phyloP scores from a whole-genome alignment of 2,888 invertebrate genomes.

The Rhyacophila evoluta region DNA sequence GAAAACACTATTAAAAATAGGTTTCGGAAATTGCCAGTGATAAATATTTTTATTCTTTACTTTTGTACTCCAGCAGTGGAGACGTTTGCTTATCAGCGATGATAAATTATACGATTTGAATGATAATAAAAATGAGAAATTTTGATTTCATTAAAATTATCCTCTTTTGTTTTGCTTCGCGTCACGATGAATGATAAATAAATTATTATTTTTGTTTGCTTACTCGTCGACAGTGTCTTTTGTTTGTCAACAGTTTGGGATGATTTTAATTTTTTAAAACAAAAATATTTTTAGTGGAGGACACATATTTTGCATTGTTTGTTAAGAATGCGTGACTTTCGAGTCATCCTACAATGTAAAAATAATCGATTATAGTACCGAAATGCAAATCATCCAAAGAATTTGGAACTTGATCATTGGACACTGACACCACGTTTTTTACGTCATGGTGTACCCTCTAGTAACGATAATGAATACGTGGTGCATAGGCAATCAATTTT shows the following conservation, averaged over 20 bases:
- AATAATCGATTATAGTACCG: background rate
- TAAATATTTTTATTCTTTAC: constrained; percentile 37
- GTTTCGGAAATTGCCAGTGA: constrained; percentile 42
- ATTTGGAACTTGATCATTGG: too few relatives aligned
- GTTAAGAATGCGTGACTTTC: too few relatives aligned
- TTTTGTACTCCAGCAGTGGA: background rate
- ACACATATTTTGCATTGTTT: too few relatives aligned
- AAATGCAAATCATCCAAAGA: too few relatives aligned
- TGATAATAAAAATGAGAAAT: constrained; percentile 40
- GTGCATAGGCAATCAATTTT: too few relatives aligned
- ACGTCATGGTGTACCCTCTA: too few relatives aligned
- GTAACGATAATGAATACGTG: too few relatives aligned
- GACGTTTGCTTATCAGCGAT: background rate
- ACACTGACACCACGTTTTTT: too few relatives aligned
- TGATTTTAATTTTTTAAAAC: background rate
- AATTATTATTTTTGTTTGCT: background rate
- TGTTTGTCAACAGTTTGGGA: background rate
- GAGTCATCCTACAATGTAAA: too few relatives aligned
- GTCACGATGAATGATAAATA: background rate
- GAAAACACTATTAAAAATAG: constrained; percentile 42
- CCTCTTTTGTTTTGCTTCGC: background rate
- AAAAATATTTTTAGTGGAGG: background rate
- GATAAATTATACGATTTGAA: constrained; percentile 43
- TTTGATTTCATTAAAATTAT: constrained; percentile 46
- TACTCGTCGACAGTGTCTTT: background rate